phyloP scores from a whole-genome alignment of 2,113 vertebrate species.

The Vanacampus margaritifer region DNA sequence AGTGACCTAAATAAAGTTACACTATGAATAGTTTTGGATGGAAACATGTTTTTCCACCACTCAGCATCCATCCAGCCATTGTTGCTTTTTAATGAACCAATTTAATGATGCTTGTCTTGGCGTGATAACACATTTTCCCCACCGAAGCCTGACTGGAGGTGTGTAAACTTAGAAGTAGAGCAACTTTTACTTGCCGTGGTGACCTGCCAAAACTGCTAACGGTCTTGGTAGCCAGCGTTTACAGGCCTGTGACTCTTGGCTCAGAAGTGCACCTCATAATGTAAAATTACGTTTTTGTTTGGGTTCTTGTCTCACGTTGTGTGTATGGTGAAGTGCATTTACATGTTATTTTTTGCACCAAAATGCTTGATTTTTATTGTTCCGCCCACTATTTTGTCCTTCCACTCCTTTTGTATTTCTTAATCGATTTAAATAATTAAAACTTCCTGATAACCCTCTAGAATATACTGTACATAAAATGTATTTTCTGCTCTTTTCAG shows the following conservation, averaged over 20 bases:
- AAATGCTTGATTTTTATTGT: background rate
- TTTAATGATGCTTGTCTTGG: slow-evolving; percentile 21
- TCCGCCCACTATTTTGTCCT: background rate
- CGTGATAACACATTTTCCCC: slow-evolving; percentile 12
- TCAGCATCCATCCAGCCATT: slow-evolving; percentile 3
- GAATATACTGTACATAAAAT: too few species aligned
- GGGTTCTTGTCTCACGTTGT: slow-evolving; percentile 22
- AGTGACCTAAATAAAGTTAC: background rate
- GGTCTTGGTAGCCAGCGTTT: slow-evolving; percentile 42
- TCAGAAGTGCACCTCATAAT: background rate
- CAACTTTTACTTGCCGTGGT: slow-evolving; percentile 14
- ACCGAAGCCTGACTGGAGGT: background rate
- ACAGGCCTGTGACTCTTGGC: slow-evolving; percentile 61
- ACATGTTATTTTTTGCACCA: background rate
- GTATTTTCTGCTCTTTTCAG: too few species aligned
- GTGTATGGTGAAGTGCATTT: background rate
- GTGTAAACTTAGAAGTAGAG: slow-evolving; percentile 12
- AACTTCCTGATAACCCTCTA: too few species aligned
- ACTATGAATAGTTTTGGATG: background rate
- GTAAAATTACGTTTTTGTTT: slow-evolving; percentile 11
- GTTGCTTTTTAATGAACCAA: slow-evolving; percentile 15
- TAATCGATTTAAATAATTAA: too few species aligned
- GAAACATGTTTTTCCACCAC: background rate
- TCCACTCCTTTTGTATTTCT: background rate
- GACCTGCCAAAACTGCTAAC: slow-evolving; percentile 36